A percentile compares a stretch with the other conserved stretches of the same genome.
Evolutionary conservation across 1,140 invertebrate genomes (phyloP).

Genomic region (Megalonaias nervosa): DNA sequence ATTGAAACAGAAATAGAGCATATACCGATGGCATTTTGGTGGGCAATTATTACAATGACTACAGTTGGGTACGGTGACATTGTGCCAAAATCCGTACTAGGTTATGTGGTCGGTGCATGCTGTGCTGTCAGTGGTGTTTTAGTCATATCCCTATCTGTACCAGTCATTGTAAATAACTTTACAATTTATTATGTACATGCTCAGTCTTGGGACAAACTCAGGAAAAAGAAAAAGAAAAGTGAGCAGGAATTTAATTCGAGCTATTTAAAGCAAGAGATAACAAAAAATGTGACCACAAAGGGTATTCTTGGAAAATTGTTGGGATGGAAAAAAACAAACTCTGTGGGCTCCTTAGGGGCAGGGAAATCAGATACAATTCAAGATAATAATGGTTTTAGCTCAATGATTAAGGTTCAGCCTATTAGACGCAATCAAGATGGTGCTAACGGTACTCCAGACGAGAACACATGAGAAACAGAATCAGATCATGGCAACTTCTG

Average conservation of each 20-base stretch:
- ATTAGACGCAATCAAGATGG: too few species aligned
- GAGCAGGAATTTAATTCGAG: conserved; percentile 33
- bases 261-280: conserved; percentile 23
- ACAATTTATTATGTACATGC: conserved; percentile 60
- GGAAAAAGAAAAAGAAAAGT: conserved; percentile 43
- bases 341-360: too few species aligned
- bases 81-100: conserved; percentile 50
- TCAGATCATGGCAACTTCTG: too few species aligned
- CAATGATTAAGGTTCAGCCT: too few species aligned
- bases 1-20: conserved; percentile 30
- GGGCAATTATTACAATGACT: conserved; percentile 66
- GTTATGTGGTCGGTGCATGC: conserved; percentile 56
- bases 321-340: too few species aligned
- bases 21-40: conserved; percentile 63
- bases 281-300: too few species aligned
- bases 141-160: conserved; percentile 61
- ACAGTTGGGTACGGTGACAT: conserved; percentile 66
- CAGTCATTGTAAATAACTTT: conserved; percentile 66
- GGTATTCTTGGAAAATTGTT: too few species aligned
- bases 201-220: conserved; percentile 50
- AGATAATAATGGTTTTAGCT: too few species aligned
- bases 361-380: too few species aligned
- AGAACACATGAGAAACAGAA: too few species aligned
- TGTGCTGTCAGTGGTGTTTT: conserved; percentile 64
- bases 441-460: too few species aligned